phyloP scores from a whole-genome alignment of 1,140 invertebrate genomes.

The Steinernema khuongi region DNA sequence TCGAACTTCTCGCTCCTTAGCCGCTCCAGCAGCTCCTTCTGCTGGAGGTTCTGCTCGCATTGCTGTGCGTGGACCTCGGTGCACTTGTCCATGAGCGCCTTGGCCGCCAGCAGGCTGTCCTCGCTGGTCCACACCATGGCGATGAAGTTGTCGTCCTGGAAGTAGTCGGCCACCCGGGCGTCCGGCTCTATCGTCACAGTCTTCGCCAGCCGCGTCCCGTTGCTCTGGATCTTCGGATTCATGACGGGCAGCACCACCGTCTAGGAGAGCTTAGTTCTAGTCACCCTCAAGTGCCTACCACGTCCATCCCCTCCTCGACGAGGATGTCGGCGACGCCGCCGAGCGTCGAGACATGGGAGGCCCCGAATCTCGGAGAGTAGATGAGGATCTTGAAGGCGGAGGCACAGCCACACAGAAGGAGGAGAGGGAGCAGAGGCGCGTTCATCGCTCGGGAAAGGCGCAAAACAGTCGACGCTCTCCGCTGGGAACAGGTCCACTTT shows the following conservation, averaged over 20 bases:
- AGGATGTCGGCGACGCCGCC: conserved; percentile 25
- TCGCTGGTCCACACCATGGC: too few relatives aligned
- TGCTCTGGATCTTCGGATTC: background rate
- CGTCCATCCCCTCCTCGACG: conserved; percentile 12
- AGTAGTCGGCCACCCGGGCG: too few relatives aligned
- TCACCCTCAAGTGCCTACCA: background rate
- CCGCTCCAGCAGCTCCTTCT: background rate
- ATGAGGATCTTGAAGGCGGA: conserved; percentile 20
- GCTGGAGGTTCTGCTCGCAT: background rate
- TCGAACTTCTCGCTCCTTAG: background rate
- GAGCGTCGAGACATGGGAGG: conserved; percentile 30
- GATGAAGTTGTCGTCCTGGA: too few relatives aligned
- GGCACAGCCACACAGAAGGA: too few relatives aligned
- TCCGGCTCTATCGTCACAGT: background rate
- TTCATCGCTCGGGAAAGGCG: too few relatives aligned
- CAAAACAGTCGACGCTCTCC: too few relatives aligned
- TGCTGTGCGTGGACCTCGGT: background rate
- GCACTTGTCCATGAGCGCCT: too few relatives aligned
- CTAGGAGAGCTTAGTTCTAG: background rate
- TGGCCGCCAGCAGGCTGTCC: too few relatives aligned
- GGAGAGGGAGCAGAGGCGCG: too few relatives aligned
- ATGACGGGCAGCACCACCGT: conserved; percentile 17
- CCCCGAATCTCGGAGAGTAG: conserved; percentile 1
- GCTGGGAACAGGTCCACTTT: too few relatives aligned
- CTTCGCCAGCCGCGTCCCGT: conserved; percentile 18